Evolutionary conservation across 2,113 vertebrate genomes (phyloP).

Genomic region (Colius striatus): DNA sequence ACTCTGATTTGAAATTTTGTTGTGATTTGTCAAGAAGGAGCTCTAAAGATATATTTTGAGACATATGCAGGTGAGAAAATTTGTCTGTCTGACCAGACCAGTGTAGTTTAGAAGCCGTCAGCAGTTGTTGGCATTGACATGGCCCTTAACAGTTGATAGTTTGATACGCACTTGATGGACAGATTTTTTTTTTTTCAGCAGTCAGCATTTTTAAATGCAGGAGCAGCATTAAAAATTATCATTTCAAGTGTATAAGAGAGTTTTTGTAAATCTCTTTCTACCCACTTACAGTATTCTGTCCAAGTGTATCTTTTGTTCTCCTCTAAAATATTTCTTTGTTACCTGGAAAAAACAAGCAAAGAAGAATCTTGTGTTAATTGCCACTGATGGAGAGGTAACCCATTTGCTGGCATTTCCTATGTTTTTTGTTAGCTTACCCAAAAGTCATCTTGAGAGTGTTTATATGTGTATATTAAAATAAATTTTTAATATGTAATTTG

Average conservation of each 20-base stretch:
- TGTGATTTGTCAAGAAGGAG: background rate
- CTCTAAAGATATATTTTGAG: background rate
- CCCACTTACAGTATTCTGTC: background rate
- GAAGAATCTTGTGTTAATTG: background rate
- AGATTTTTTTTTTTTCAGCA: conserved; percentile 1
- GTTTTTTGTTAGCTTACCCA: background rate
- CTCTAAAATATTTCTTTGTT: conserved; percentile 23
- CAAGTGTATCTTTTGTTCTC: background rate
- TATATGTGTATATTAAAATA: background rate
- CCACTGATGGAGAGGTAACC: background rate
- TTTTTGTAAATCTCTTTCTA: conserved; percentile 34
- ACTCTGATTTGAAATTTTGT: background rate
- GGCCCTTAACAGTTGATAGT: conserved; percentile 44
- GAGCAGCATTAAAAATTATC: conserved; percentile 1
- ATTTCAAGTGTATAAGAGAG: background rate
- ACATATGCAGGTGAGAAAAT: background rate
- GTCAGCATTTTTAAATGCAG: conserved; percentile 29
- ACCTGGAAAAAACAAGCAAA: background rate
- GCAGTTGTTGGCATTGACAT: conserved; percentile 46
- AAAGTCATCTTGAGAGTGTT: background rate
- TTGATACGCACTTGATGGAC: conserved; percentile 46
- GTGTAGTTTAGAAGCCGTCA: background rate
- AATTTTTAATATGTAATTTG: background rate
- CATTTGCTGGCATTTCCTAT: background rate
- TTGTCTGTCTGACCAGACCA: background rate